A percentile compares a stretch with the other conserved stretches of the same genome.
Conservation (phyloP, 92 coral and sea anemone species). For the Heteractis magnifica region DNA sequence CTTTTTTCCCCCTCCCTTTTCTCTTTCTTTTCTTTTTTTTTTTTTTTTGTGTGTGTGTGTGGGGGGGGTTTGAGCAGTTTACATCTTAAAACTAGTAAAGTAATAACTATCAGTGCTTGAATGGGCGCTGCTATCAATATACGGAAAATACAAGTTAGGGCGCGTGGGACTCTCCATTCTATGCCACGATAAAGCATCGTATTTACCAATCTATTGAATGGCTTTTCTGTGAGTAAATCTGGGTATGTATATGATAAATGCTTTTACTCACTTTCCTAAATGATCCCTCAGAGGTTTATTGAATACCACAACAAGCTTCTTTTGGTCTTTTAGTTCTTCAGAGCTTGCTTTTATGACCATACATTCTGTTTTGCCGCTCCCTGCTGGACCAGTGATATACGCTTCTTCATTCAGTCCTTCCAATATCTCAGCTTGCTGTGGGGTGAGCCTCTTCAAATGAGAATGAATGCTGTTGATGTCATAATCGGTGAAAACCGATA, state of each 20-base stretch:
- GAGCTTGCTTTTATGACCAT: slow-evolving; percentile 31
- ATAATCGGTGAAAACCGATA: not conserved
- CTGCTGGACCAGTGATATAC: slow-evolving; percentile 25
- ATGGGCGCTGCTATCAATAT: too few relatives aligned
- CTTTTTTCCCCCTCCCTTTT: not conserved
- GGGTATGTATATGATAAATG: not conserved
- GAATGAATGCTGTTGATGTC: not conserved
- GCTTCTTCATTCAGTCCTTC: slow-evolving; percentile 14
- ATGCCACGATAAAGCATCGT: too few relatives aligned
- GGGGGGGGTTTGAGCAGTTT: too few relatives aligned
- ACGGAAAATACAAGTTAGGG: too few relatives aligned
- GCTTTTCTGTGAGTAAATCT: not conserved
- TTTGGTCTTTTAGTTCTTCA: slow-evolving; percentile 19
- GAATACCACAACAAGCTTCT: slow-evolving; percentile 13
- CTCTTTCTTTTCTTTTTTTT: too few relatives aligned
- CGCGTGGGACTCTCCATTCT: too few relatives aligned
- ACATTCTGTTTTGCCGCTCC: slow-evolving; percentile 33
- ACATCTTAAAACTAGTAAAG: too few relatives aligned
- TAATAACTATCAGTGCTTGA: too few relatives aligned
- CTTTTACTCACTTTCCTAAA: not conserved
- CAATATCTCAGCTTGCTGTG: slow-evolving; percentile 11
- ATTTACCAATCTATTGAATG: not conserved
- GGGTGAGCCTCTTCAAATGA: not conserved
- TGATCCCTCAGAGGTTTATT: slow-evolving; percentile 7
- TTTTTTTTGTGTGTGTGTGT: too few relatives aligned